Evolutionary conservation across 2,888 invertebrate species (phyloP).

Genomic region (Meteorus colon): DNA sequence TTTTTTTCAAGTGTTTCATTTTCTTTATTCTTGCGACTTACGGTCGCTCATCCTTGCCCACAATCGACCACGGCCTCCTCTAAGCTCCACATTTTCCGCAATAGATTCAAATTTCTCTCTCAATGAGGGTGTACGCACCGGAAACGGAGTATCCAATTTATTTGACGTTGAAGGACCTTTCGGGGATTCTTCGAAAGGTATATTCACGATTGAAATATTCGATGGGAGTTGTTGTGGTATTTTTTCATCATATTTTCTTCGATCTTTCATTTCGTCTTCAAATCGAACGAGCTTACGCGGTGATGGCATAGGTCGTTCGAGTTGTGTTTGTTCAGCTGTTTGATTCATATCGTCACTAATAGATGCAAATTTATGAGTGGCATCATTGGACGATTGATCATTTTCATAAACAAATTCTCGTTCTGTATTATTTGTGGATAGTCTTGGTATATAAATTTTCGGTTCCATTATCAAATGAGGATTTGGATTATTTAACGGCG

Average conservation of each 20-base stretch:
- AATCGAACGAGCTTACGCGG: slow-evolving; percentile 29
- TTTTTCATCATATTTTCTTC: slow-evolving; percentile 40
- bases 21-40: slow-evolving; percentile 18
- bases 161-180: background rate
- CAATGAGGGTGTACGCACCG: slow-evolving; percentile 59
- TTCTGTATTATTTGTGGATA: slow-evolving; percentile 11
- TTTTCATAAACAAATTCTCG: slow-evolving; percentile 6
- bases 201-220: slow-evolving; percentile 40
- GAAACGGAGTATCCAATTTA: slow-evolving; percentile 14
- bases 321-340: background rate
- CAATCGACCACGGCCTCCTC: slow-evolving; percentile 50
- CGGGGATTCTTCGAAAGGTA: slow-evolving; percentile 42
- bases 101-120: slow-evolving; percentile 65
- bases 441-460: slow-evolving; percentile 46
- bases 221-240: background rate
- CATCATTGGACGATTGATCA: background rate
- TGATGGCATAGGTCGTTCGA: slow-evolving; percentile 11
- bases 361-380: background rate
- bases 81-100: slow-evolving; percentile 60
- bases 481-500: slow-evolving; percentile 49
- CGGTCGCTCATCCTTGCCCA: slow-evolving; percentile 54
- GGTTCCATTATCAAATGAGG: slow-evolving; percentile 50
- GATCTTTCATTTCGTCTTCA: slow-evolving; percentile 26
- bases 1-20: background rate
- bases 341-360: background rate